Base-by-base conservation (phyloP, 2,113 vertebrate species). In the Spheniscus mendiculus region DNA sequence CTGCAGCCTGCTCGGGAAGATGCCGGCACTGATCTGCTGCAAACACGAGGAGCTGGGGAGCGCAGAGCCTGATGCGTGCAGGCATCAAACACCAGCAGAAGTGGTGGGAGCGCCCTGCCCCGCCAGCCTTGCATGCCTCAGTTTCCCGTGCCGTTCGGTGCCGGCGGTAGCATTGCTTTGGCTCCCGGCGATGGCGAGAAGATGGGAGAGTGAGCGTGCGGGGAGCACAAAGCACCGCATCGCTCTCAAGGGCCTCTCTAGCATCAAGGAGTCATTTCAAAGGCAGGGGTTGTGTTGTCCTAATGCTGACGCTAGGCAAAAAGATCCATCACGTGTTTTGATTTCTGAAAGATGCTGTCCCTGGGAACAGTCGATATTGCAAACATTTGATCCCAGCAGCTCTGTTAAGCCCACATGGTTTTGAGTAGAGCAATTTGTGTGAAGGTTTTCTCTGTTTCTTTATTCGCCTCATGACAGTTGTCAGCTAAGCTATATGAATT, bases 361-460 rank as follows among this genome's bases (percentile, higher is more conserved):
- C 96, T 80, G 84, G 59, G 91, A 96, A 70, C 95, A 73, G 89
- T 94, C 89, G 3, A 91, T 95, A 94, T 73, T 69, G 83, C 91
- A 14, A 58, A 62, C 91, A 94, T 53, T 79, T 87, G 97, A 97
- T 97, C 94, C 84, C 20, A 5, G 90, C 94, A 92, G 80, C 82
- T 86, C 90, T 52, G 77, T n/a, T 59, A 87, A 92, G 58, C 93
- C 94, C 78, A 73, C 81, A 3, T 47, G 87, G 66, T 80, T 90
- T 72, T 10, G 40, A 93, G 87, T n/a, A 56, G 81, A 91, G 67
- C 53, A 77, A 49, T 85, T 69, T 89, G 62, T 42, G 81, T 69
- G 87, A 66, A 81, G 93, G 73, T 71, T 91, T 84, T 29, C 73
- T 62, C 91, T 4, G 40, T 25, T 55, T 67, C 72, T 91, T 65